Percentiles rank a stretch among this genome's conserved stretches.
Evolutionary conservation across 2,113 vertebrate species (phyloP).

Genomic region (Budorcas taxicolor): DNA sequence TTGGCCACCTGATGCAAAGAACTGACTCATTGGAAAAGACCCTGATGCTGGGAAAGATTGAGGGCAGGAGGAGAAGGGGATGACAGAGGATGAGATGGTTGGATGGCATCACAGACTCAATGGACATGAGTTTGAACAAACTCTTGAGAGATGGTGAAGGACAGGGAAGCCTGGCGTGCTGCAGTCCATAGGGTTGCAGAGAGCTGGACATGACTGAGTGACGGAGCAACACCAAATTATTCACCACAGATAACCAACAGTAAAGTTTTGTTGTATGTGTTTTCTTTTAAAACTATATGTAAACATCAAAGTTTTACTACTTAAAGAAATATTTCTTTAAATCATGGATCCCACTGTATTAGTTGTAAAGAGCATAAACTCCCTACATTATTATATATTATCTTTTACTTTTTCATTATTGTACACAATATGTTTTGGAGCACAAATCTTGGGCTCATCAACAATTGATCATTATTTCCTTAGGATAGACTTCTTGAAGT

Average conservation of each 20-base stretch:
- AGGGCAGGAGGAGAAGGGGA: background rate
- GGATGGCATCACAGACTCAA: background rate
- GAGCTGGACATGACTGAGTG: background rate
- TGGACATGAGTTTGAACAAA: background rate
- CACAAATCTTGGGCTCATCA: background rate
- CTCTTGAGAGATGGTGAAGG: background rate
- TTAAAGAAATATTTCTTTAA: background rate
- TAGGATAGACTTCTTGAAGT: background rate
- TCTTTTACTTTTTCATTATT: slow-evolving; percentile 18
- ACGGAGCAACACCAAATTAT: background rate
- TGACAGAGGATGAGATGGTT: background rate
- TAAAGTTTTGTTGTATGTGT: background rate
- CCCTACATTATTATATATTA: background rate
- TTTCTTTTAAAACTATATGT: background rate
- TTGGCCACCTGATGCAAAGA: background rate
- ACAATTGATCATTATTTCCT: background rate
- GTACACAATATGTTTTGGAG: background rate
- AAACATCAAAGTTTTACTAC: background rate
- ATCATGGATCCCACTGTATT: background rate
- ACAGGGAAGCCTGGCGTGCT: background rate
- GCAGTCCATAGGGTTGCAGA: background rate
- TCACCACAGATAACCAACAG: background rate
- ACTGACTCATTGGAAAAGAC: background rate
- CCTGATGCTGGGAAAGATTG: background rate
- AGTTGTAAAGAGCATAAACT: background rate